Base-by-base conservation (phyloP, 2,888 invertebrate species). In the Andrena bucephala region DNA sequence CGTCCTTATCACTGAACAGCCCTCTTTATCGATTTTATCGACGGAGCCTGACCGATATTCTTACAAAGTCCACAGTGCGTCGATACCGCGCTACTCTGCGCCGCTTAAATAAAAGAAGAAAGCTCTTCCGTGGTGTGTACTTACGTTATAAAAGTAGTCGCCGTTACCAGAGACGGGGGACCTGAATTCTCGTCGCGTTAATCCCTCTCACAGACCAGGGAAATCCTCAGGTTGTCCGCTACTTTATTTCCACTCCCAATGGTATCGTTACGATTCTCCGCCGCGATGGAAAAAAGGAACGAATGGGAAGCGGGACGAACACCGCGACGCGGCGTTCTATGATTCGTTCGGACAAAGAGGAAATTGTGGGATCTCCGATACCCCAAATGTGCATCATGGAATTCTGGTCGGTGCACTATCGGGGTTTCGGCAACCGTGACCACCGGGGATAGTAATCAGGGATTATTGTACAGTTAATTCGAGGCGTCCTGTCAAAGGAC, bases 361-460 rank as follows among this genome's bases (percentile, higher is more conserved):
- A 66, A 68, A 80, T 82, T 80, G 80, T 70, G 74, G 70, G 74
- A 63, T 67, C 66, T 74, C 74, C 16, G 79, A 74, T 70, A 48
- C 72, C 73, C 52, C 65, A 66, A 69, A 81, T 81, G 81, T 79
- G 79, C 80, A 72, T 50, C 59, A 4, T n/a, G 60, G 20, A 57
- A 77, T 67, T 60, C 70, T 33, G 52, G 27, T 52, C 67, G 36
- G 16, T 31, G 13, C 48, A 31, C 66, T 80, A 79, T 70, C 70
- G 29, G 29, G 74, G 80, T 29, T 70, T 80, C 69, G 59, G 1
- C 6, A 7, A 5, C 52, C 29, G 29, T 10, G n/a, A 20, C 57
- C 62, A 10, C 8, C 27, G 16, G 27, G 8, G 29, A 20, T 52
- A 16, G 36, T 48, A 77, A 77, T 75, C 66, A 31, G 31, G 60